These are phyloP conservation scores for Dendroctonus valens DNA, from an alignment of 1,140 invertebrate genomes.

Conservation along the genomic window DNA sequence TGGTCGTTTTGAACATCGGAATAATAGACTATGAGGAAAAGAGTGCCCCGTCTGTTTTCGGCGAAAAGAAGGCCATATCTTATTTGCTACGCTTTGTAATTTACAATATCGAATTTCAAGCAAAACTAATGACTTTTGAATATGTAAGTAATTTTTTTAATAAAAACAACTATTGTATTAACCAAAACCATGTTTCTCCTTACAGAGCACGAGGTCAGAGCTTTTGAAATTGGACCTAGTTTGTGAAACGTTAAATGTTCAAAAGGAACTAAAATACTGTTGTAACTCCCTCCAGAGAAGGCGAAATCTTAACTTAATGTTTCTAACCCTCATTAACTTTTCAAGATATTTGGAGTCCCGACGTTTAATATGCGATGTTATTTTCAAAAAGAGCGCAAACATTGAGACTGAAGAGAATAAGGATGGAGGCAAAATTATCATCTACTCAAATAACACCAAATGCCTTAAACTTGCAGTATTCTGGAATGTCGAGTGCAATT, in stretches of 20 bases:
- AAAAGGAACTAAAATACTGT: conserved; percentile 18
- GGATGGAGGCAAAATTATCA: conserved; percentile 15
- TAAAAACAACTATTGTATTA: not conserved
- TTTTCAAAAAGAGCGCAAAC: conserved; percentile 4
- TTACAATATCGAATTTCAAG: not conserved
- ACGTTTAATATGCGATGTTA: conserved; percentile 11
- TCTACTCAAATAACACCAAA: conserved; percentile 3
- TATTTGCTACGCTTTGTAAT: conserved; percentile 8
- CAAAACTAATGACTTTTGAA: conserved; percentile 9
- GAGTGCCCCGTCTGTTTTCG: conserved; percentile 3
- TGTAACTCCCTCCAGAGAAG: conserved; percentile 11
- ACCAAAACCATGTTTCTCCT: not conserved
- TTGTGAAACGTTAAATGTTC: not conserved
- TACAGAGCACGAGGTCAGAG: conserved; percentile 5
- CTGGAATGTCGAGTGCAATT: conserved; percentile 9
- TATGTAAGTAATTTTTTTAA: conserved; percentile 5
- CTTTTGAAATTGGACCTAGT: conserved; percentile 11
- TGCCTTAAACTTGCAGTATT: conserved; percentile 8
- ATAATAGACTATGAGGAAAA: not conserved
- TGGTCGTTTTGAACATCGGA: conserved; percentile 2
- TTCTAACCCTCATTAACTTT: conserved; percentile 1
- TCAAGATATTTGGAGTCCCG: conserved; percentile 6
- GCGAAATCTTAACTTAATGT: conserved; percentile 14
- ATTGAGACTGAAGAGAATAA: conserved; percentile 7
- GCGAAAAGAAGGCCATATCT: conserved; percentile 4